Percentiles rank a stretch among this genome's conserved stretches.
Evolutionary conservation across 2,888 invertebrate species (phyloP).

Genomic region (Aquatica leii): DNA sequence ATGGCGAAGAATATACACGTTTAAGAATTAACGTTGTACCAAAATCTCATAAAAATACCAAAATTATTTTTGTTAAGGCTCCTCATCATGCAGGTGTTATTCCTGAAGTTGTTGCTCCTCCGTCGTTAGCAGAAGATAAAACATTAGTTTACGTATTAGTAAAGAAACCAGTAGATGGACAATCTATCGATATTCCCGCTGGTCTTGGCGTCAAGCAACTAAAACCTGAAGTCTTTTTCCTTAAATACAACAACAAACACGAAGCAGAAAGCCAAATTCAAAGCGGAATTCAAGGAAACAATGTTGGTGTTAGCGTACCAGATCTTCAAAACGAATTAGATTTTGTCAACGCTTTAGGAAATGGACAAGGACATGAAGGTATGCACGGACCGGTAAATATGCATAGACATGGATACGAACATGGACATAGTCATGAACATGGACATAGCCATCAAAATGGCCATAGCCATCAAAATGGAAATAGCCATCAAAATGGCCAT

Average conservation of each 20-base stretch:
- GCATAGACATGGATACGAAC: too few relatives aligned
- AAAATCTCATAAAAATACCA: conserved; percentile 57
- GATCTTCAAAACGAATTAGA: conserved; percentile 11
- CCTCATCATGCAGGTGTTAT: too few relatives aligned
- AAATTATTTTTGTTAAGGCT: conserved; percentile 63
- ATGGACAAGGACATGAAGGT: conserved; percentile 6
- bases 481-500: too few relatives aligned
- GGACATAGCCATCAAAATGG: too few relatives aligned
- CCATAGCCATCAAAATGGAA: too few relatives aligned
- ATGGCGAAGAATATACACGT: conserved; percentile 48
- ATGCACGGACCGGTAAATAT: too few relatives aligned
- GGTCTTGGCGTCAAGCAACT: conserved; percentile 79
- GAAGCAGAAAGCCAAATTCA: conserved; percentile 44
- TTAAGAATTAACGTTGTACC: conserved; percentile 46
- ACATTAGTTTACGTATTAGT: conserved; percentile 57
- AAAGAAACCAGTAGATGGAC: conserved; percentile 77
- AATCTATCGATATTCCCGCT: conserved; percentile 78
- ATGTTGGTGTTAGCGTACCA: conserved; percentile 12
- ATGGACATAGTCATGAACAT: too few relatives aligned
- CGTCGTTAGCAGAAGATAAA: conserved; percentile 51
- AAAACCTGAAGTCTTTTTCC: conserved; percentile 91
- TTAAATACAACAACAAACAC: conserved; percentile 71
- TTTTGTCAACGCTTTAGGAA: conserved; percentile 14
- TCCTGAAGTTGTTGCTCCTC: too few relatives aligned
- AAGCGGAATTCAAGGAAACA: conserved; percentile 20